Evolutionary conservation across 64 coral and sea anemone species (phyloP), one percentile per base, ranked within the genome.

Genomic region (Actinia tenebrosa): DNA sequence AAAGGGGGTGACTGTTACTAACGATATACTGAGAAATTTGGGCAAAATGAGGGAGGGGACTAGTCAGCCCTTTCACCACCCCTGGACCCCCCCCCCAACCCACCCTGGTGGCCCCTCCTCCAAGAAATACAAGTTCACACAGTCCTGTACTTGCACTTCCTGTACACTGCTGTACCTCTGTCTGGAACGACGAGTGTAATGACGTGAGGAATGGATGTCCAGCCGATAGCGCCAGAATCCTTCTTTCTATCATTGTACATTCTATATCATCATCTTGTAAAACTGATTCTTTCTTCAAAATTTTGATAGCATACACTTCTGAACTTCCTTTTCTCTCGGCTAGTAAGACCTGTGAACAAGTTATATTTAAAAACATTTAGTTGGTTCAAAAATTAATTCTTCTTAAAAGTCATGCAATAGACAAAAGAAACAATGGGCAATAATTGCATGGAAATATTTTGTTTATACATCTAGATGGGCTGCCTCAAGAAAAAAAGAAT

Each of bases 211-310:
- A 99, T 9, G 97, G 97, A 22, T 99, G 97, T 54, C 89, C 86
- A 17, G 97, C 90, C 4, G 97, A 92, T 56, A 99, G 79, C 25
- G 97, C 93, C 53, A 99, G 80, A 3, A 99, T 93, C 82, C 93
- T 58, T 95, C 92, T 99, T 62, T 99, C 97, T 43, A 95, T 95
- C 97, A 99, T 95, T 45, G 97, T 99, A 43, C 97, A 99, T 46
- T 99, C 97, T 18, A 94, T 87, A 85, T 99, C 97, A 80, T 99
- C 97, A 89, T 99, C 97, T 82, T 99, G 90, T 4, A 99, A 85
- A 45, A 99, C 92, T 46, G 88, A 83, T 83, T 99, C 93, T 37
- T 99, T 99, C 79, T 99, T 99, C 44, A 99, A 86, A 82, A 95
- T 90, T 86, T 99, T 99, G 44, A 99, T 58, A 15, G 97, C 97